phyloP scores from a whole-genome alignment of 2,888 invertebrate species.

The Cecidostiba fungosa region DNA sequence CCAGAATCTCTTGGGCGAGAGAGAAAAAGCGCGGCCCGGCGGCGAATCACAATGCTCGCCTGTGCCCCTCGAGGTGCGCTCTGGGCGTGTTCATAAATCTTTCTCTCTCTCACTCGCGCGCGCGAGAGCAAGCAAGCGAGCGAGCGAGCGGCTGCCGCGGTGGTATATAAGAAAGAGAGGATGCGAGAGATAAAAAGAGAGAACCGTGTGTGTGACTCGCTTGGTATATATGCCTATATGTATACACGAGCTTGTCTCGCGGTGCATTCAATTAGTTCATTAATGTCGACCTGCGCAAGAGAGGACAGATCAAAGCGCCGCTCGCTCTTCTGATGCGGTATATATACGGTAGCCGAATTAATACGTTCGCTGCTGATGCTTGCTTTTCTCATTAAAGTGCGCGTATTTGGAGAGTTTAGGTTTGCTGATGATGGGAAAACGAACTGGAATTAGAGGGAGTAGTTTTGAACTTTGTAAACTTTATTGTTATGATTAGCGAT shows the following conservation, averaged over 20 bases:
- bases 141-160: background rate
- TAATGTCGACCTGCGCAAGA: slow-evolving; percentile 65
- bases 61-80: slow-evolving; percentile 62
- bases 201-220: background rate
- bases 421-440: background rate
- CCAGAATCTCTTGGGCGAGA: slow-evolving; percentile 13
- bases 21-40: slow-evolving; percentile 34
- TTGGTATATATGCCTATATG: background rate
- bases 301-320: slow-evolving; percentile 65
- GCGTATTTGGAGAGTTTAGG: background rate
- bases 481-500: too few relatives aligned
- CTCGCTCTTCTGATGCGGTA: background rate
- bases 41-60: slow-evolving; percentile 66
- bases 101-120: slow-evolving; percentile 44
- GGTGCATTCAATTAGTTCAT: slow-evolving; percentile 71
- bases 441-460: too few relatives aligned
- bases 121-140: slow-evolving; percentile 13
- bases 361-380: background rate
- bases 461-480: too few relatives aligned
- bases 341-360: slow-evolving; percentile 22
- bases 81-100: slow-evolving; percentile 71
- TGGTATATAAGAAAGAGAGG: background rate
- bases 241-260: background rate
- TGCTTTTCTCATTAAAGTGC: background rate
- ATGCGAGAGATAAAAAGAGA: background rate